phyloP scores from a whole-genome alignment of 2,113 vertebrate species.

The Uropsilus gracilis region DNA sequence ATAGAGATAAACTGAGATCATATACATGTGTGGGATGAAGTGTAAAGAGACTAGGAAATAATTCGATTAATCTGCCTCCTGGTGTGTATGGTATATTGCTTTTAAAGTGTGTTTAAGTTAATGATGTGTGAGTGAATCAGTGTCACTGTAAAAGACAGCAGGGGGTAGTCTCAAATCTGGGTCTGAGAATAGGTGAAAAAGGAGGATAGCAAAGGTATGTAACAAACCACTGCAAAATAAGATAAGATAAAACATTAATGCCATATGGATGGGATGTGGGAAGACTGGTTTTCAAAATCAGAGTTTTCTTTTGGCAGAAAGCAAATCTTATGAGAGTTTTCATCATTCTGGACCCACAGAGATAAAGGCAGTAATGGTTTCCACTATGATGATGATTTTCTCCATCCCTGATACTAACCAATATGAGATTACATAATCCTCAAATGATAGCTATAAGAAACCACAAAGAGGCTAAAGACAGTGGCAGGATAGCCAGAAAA shows the following conservation, averaged over 20 bases:
- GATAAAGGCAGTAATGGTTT: conserved; percentile 36
- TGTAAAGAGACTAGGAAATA: background rate
- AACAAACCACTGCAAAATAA: background rate
- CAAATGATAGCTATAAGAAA: conserved; percentile 70
- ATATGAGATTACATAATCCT: conserved; percentile 67
- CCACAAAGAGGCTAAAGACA: conserved; percentile 74
- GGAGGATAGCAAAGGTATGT: background rate
- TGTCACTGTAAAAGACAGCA: background rate
- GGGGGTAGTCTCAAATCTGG: background rate
- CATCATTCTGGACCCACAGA: conserved; percentile 32
- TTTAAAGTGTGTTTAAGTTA: background rate
- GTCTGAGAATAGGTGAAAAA: background rate
- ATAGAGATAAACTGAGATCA: background rate
- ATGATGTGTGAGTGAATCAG: background rate
- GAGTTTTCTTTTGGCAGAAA: background rate
- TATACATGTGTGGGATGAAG: background rate
- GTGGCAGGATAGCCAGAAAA: conserved; percentile 58
- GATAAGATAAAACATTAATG: background rate
- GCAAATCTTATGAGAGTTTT: background rate
- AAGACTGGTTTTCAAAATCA: background rate
- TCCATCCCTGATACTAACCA: conserved; percentile 56
- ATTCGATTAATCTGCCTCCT: background rate
- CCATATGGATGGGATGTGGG: background rate
- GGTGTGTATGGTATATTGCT: background rate
- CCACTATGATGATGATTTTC: conserved; percentile 28